These are phyloP conservation scores for Dione juno DNA, from an alignment of 2,888 invertebrate genomes.

Conservation along the genomic window DNA sequence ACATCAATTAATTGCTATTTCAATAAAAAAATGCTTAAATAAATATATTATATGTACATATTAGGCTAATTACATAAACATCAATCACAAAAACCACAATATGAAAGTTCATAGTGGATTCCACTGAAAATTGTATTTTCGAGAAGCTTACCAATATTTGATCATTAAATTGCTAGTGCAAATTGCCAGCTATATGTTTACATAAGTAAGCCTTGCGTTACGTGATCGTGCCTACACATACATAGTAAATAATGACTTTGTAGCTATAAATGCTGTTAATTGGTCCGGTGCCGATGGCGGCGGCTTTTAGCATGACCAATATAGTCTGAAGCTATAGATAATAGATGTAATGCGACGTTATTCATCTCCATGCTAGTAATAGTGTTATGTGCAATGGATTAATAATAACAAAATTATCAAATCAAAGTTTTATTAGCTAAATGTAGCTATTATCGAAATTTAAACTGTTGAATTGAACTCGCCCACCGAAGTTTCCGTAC, in stretches of 20 bases:
- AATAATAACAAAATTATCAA: conserved; percentile 2
- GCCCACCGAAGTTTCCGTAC: no score
- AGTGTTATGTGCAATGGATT: neutral
- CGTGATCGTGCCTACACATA: conserved; percentile 26
- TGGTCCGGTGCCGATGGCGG: conserved; percentile 55
- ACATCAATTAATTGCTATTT: no score
- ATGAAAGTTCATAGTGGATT: neutral
- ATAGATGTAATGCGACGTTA: conserved; percentile 40
- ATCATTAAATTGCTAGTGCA: conserved; percentile 31
- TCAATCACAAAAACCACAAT: neutral
- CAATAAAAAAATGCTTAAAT: no score
- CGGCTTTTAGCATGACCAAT: conserved; percentile 55
- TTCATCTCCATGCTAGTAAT: conserved; percentile 11
- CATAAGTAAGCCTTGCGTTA: conserved; percentile 36
- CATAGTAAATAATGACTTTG: conserved; percentile 49
- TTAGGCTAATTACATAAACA: no score
- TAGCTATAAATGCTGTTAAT: conserved; percentile 62
- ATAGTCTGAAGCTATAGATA: conserved; percentile 56
- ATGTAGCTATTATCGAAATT: neutral
- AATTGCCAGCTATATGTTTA: conserved; percentile 34
- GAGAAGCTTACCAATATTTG: conserved; percentile 22
- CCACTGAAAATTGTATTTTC: conserved; percentile 1
- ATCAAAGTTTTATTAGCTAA: neutral
- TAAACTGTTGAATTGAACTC: no score
- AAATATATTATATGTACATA: no score